Conservation (phyloP, 2,113 vertebrate species). For the Carassius gibelio region DNA sequence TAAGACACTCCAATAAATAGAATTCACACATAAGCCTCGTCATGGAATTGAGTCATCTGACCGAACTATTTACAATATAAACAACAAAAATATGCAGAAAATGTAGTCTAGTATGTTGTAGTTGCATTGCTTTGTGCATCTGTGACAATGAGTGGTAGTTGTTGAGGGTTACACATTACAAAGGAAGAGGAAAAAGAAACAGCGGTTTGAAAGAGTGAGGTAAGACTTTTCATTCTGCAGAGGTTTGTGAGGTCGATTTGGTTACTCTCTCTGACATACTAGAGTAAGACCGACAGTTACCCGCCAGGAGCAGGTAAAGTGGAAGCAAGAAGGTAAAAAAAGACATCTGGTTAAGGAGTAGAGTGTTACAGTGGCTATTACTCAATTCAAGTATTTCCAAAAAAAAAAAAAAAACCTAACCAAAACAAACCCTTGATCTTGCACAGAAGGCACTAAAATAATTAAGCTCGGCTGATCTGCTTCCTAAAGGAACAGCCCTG, state of each 20-base stretch:
- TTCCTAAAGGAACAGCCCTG: constrained; percentile 26
- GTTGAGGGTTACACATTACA: constrained; percentile 40
- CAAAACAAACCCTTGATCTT: constrained; percentile 63
- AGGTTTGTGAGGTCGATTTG: constrained; percentile 59
- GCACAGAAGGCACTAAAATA: constrained; percentile 81
- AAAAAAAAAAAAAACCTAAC: neutral
- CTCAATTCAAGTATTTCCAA: constrained; percentile 77
- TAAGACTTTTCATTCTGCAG: constrained; percentile 57
- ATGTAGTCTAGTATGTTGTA: constrained; percentile 54
- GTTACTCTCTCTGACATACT: constrained; percentile 48
- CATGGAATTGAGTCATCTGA: constrained; percentile 67
- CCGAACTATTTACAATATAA: constrained; percentile 53
- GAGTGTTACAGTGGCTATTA: constrained; percentile 72
- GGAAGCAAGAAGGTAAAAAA: constrained; percentile 62
- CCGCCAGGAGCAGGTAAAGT: constrained; percentile 45
- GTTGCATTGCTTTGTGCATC: constrained; percentile 84
- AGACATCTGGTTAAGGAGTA: constrained; percentile 68
- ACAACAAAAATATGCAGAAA: constrained; percentile 67
- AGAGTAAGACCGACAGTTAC: constrained; percentile 32
- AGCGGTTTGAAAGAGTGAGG: constrained; percentile 59
- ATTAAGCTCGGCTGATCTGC: constrained; percentile 40
- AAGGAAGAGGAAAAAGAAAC: constrained; percentile 43
- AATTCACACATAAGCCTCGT: constrained; percentile 67
- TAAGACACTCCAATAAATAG: constrained; percentile 72
- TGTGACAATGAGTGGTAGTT: constrained; percentile 65